Conservation (phyloP, 1,140 invertebrate species). For the Idris sp. region DNA sequence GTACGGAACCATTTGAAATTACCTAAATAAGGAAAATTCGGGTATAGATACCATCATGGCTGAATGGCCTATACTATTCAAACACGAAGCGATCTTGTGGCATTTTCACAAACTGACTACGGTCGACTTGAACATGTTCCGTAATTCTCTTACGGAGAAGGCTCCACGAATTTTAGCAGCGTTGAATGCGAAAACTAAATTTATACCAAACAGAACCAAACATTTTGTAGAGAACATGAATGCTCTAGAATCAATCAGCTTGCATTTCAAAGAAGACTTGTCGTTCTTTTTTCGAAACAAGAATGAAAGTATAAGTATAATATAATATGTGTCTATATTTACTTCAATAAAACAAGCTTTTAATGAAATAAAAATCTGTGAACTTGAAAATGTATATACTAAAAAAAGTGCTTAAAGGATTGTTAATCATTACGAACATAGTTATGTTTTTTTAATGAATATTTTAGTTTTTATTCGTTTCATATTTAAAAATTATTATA, state of each 20-base stretch:
- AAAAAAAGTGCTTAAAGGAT: no score
- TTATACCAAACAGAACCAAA: not conserved
- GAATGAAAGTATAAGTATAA: slow-evolving; percentile 7
- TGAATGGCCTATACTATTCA: slow-evolving; percentile 16
- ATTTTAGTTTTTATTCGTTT: slow-evolving; percentile 2
- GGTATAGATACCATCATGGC: not conserved
- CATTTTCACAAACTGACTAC: slow-evolving; percentile 1
- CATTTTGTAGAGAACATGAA: slow-evolving; percentile 8
- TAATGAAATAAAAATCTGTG: not conserved
- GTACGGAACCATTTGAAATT: not conserved
- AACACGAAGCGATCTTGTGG: slow-evolving; percentile 3
- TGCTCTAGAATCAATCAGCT: slow-evolving; percentile 8
- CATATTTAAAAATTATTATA: not conserved
- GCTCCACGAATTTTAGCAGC: slow-evolving; percentile 4
- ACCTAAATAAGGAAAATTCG: slow-evolving; percentile 4
- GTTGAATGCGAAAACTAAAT: not conserved
- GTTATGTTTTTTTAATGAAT: no score
- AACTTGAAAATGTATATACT: no score
- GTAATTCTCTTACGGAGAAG: slow-evolving; percentile 11
- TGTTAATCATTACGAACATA: no score
- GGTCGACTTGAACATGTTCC: not conserved
- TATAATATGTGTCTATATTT: not conserved
- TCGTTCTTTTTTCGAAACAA: slow-evolving; percentile 7
- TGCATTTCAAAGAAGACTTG: slow-evolving; percentile 22
- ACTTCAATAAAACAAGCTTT: not conserved